phyloP scores from a whole-genome alignment of 2,113 vertebrate species.

The Psittacula cyanocephala region DNA sequence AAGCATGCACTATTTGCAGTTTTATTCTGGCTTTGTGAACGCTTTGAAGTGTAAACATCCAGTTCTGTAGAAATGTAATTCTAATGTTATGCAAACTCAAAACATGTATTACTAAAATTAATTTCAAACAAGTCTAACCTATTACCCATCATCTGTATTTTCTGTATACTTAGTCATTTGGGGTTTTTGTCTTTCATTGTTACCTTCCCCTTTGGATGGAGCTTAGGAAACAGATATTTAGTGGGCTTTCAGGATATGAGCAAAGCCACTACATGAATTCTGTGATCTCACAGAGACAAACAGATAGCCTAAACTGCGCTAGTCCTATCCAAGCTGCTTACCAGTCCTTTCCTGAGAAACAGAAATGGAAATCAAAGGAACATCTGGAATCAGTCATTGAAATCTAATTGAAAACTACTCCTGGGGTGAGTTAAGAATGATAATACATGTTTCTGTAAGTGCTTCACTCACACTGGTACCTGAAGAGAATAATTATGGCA shows the following conservation, averaged over 20 bases:
- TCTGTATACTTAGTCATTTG: not conserved
- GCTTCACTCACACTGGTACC: accelerated
- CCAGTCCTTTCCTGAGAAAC: not conserved
- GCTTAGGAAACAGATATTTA: not conserved
- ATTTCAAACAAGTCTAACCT: not conserved
- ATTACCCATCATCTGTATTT: not conserved
- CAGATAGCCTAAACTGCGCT: not conserved
- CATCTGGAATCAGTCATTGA: not conserved
- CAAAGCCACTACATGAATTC: not conserved
- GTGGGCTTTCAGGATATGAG: not conserved
- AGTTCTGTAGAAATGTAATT: not conserved
- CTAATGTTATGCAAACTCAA: not conserved
- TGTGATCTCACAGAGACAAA: not conserved
- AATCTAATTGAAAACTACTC: not conserved
- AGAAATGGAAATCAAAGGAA: not conserved
- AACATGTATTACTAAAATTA: not conserved
- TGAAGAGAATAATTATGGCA: not conserved
- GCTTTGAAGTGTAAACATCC: not conserved
- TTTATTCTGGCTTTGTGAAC: not conserved
- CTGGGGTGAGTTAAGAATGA: not conserved
- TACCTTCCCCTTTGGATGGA: not conserved
- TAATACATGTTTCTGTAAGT: not conserved
- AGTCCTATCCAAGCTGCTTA: not conserved
- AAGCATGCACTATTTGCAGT: not conserved
- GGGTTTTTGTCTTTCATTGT: not conserved